Conservation (phyloP, 2,113 vertebrate genomes). For the Dendropsophus ebraccatus region DNA sequence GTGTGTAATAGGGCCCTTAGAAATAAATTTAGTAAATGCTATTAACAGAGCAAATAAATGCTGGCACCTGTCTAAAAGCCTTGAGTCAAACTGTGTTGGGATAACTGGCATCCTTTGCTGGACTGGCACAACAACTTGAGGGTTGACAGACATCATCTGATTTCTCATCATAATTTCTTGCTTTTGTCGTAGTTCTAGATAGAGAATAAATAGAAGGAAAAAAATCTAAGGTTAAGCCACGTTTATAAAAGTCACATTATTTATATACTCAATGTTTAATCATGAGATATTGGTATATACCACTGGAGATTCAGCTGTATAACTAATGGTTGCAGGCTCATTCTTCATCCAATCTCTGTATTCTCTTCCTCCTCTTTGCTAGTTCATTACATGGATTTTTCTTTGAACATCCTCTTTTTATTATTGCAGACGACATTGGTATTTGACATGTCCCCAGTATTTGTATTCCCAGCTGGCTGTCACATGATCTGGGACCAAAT, state of each 20-base stretch:
- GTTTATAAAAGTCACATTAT: neutral
- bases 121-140: conserved; percentile 79
- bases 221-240: neutral
- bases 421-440: too few relatives aligned
- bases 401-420: too few relatives aligned
- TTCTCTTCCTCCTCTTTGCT: too few relatives aligned
- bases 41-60: neutral
- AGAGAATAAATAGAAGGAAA: conserved; percentile 53
- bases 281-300: neutral
- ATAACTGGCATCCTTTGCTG: conserved; percentile 85
- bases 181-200: conserved; percentile 84
- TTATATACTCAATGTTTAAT: neutral
- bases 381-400: too few relatives aligned
- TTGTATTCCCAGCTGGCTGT: too few relatives aligned
- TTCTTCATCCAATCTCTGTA: too few relatives aligned
- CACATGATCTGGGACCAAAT: too few relatives aligned
- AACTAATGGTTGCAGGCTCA: too few relatives aligned
- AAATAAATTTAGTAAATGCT: neutral
- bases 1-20: too few relatives aligned
- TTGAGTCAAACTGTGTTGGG: conserved; percentile 82
- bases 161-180: conserved; percentile 89
- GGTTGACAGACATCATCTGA: conserved; percentile 84
- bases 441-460: too few relatives aligned
- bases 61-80: conserved; percentile 84
- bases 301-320: too few relatives aligned